Evolutionary conservation across 2,888 invertebrate genomes (phyloP).

Genomic region (Plagiodera versicolora): DNA sequence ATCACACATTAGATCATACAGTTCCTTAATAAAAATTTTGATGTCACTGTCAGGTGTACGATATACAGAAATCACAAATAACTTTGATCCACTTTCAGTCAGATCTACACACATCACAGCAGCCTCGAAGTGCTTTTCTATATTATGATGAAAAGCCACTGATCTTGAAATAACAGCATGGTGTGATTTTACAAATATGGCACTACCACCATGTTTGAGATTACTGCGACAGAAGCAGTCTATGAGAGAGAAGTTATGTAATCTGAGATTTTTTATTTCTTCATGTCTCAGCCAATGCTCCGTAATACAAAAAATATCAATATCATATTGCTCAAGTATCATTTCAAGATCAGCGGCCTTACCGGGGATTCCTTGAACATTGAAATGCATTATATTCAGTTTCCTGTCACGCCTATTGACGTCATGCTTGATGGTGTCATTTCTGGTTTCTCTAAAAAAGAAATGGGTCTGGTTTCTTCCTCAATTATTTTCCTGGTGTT

Average conservation of each 20-base stretch:
- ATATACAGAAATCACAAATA: conserved; percentile 1
- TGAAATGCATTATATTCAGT: conserved; percentile 1
- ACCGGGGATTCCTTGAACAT: not conserved
- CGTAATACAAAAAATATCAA: conserved; percentile 9
- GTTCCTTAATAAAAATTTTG: not conserved
- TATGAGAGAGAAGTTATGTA: not conserved
- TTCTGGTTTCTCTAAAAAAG: conserved; percentile 11
- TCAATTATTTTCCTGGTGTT: not conserved
- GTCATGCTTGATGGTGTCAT: conserved; percentile 1
- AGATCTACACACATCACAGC: conserved; percentile 6
- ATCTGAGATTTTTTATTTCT: conserved; percentile 2
- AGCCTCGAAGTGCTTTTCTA: conserved; percentile 8
- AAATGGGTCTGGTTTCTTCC: conserved; percentile 2
- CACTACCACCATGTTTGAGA: conserved; percentile 7
- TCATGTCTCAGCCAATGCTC: conserved; percentile 8
- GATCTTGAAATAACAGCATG: conserved; percentile 3
- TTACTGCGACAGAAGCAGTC: conserved; percentile 6
- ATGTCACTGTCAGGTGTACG: conserved; percentile 6
- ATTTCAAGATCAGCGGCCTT: conserved; percentile 10
- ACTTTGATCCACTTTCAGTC: conserved; percentile 4
- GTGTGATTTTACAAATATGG: conserved; percentile 3
- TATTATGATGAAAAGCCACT: conserved; percentile 4
- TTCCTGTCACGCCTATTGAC: not conserved
- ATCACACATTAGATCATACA: conserved; percentile 6
- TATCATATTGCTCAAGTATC: conserved; percentile 3